Conservation (phyloP, 2,797 vertebrate genomes). For the Rhabdophis nuchalis region DNA sequence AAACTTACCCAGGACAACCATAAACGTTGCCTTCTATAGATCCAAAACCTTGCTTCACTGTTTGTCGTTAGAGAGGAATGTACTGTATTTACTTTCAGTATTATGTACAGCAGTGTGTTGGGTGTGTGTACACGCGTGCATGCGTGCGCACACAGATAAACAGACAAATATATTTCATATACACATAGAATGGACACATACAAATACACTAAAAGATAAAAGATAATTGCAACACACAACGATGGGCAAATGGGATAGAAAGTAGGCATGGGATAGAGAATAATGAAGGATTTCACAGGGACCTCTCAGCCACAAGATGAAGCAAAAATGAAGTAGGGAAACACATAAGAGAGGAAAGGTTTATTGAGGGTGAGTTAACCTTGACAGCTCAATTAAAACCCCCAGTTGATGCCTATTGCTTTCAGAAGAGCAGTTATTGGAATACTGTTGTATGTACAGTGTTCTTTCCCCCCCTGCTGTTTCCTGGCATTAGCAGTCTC, state of each 20-base stretch:
- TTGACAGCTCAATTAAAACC: background rate
- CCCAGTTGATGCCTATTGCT: background rate
- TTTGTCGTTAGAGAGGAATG: background rate
- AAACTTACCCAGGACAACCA: background rate
- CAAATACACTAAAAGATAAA: background rate
- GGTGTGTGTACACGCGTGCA: background rate
- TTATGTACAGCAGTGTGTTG: background rate
- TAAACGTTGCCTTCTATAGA: background rate
- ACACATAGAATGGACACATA: background rate
- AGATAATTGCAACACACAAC: background rate
- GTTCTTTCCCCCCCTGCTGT: background rate
- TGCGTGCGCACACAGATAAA: background rate
- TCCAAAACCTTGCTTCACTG: background rate
- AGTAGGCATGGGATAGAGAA: background rate
- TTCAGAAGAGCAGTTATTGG: background rate
- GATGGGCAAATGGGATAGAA: background rate
- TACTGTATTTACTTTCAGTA: background rate
- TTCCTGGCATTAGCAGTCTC: background rate
- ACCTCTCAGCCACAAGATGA: background rate
- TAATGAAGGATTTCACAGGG: background rate
- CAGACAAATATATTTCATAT: background rate
- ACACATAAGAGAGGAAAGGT: background rate
- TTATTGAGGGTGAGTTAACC: background rate
- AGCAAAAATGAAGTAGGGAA: background rate
- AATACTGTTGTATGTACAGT: background rate